These are phyloP conservation scores for Spodoptera picta DNA, from an alignment of 2,888 invertebrate species.

Conservation along the genomic window DNA sequence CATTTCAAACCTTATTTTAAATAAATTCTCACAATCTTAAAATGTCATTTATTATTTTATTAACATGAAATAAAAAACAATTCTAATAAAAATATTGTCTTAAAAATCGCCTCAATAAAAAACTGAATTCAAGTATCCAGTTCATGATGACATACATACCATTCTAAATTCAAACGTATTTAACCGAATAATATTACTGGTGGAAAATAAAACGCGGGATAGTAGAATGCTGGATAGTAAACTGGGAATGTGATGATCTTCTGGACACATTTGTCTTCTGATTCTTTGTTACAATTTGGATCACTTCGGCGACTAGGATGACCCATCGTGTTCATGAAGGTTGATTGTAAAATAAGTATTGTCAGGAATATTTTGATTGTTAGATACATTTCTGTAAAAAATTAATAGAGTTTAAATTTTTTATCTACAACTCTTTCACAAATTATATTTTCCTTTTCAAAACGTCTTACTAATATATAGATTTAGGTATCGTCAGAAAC, in stretches of 20 bases:
- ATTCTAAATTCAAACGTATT: not conserved
- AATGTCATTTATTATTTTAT: too few relatives aligned
- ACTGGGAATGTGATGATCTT: constrained; percentile 50
- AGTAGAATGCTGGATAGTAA: constrained; percentile 51
- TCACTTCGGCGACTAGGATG: not conserved
- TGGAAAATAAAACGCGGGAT: constrained; percentile 40
- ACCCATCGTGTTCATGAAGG: not conserved
- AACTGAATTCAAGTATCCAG: too few relatives aligned
- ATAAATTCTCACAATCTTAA: too few relatives aligned
- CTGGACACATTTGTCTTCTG: not conserved
- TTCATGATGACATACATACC: too few relatives aligned
- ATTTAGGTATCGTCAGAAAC: not conserved
- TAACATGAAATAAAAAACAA: too few relatives aligned
- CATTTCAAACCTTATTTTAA: too few relatives aligned
- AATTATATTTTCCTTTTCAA: too few relatives aligned
- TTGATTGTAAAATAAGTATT: constrained; percentile 22
- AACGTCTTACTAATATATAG: too few relatives aligned
- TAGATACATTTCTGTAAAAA: constrained; percentile 41
- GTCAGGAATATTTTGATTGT: constrained; percentile 11
- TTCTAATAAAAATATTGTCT: too few relatives aligned
- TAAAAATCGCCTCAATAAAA: too few relatives aligned
- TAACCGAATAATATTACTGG: constrained; percentile 40
- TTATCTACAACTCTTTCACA: too few relatives aligned
- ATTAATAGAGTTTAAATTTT: not conserved
- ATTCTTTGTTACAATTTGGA: constrained; percentile 3